Conservation (phyloP, 2,888 invertebrate species). For the Macrophya annulata region DNA sequence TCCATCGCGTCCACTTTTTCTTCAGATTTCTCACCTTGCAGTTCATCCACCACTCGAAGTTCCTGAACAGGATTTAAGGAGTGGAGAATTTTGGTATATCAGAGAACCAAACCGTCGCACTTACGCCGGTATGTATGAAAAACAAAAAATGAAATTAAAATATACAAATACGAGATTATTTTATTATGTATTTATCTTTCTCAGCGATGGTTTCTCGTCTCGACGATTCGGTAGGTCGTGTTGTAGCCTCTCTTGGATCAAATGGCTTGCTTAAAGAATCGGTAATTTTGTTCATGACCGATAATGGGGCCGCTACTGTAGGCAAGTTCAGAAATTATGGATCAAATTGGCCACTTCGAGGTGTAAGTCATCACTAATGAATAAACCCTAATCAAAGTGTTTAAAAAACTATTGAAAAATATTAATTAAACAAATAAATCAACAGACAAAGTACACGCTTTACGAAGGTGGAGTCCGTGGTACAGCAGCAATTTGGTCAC, state of each 20-base stretch:
- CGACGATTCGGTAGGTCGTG: conserved; percentile 84
- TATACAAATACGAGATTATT: background rate
- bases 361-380: conserved; percentile 74
- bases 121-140: conserved; percentile 84
- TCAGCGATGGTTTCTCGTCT: conserved; percentile 84
- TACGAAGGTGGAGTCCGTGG: conserved; percentile 88
- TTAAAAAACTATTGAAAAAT: background rate
- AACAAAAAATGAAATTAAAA: background rate
- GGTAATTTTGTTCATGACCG: conserved; percentile 84
- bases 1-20: conserved; percentile 85
- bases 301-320: conserved; percentile 83
- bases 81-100: conserved; percentile 85
- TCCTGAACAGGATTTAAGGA: conserved; percentile 84
- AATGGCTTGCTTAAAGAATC: conserved; percentile 83
- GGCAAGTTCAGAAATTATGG: conserved; percentile 82
- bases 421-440: background rate
- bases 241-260: conserved; percentile 81
- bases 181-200: conserved; percentile 60
- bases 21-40: conserved; percentile 91
- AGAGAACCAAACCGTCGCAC: conserved; percentile 86
- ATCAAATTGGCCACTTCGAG: conserved; percentile 85
- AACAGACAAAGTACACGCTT: conserved; percentile 85
- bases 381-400: too few relatives aligned
- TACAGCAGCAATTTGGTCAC: conserved; percentile 86
- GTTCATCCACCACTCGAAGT: conserved; percentile 89